A percentile compares a stretch with the other conserved stretches of the same genome.
Conservation (phyloP, 2,888 invertebrate genomes). For the Pseudococcus jackbeardsleyi region DNA sequence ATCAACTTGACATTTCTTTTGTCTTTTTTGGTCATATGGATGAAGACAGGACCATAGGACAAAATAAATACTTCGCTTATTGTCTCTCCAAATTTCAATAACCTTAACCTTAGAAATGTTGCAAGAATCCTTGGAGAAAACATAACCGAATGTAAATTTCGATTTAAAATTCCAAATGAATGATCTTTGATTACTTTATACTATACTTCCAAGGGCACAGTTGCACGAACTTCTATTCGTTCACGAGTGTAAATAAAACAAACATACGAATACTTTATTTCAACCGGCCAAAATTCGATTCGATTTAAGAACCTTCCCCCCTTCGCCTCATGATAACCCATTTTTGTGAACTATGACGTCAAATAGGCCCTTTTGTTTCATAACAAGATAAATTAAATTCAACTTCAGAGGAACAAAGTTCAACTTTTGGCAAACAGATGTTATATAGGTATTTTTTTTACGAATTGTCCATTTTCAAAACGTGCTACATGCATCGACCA, state of each 20-base stretch:
- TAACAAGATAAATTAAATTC: not conserved
- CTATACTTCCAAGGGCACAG: not conserved
- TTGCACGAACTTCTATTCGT: not conserved
- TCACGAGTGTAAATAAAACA: not conserved
- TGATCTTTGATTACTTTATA: slow-evolving; percentile 31
- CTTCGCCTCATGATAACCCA: not conserved
- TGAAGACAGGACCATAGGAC: no score
- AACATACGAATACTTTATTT: not conserved
- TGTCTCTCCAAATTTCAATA: not conserved
- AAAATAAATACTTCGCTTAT: not conserved
- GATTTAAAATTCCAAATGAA: slow-evolving; percentile 34
- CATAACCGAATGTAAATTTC: slow-evolving; percentile 28
- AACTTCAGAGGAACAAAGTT: not conserved
- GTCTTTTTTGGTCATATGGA: not conserved
- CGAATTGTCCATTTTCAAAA: no score
- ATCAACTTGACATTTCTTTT: not conserved
- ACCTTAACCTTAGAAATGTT: slow-evolving; percentile 30
- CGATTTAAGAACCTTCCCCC: not conserved
- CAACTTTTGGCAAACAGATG: not conserved
- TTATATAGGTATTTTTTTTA: not conserved
- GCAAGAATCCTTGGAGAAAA: slow-evolving; percentile 6
- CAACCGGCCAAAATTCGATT: not conserved
- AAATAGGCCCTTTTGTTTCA: not conserved
- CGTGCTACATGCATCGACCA: no score
- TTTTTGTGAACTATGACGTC: not conserved